Conservation (phyloP, 2,888 invertebrate genomes). For the Pyrgus malvae region DNA sequence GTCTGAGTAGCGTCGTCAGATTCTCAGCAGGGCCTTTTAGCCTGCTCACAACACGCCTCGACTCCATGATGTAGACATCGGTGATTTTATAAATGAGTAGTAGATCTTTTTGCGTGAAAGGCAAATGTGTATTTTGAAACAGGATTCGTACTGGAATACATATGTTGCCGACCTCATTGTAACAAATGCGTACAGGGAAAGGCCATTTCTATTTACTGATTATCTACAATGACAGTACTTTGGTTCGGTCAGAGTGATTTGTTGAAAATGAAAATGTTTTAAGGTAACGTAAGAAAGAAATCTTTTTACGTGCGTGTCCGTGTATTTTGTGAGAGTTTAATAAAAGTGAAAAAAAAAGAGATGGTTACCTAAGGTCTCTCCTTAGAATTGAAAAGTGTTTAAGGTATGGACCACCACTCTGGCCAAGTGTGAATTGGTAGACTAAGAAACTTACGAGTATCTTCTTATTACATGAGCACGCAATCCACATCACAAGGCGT, state of each 20-base stretch:
- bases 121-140: slow-evolving; percentile 46
- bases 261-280: background rate
- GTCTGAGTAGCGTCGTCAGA: slow-evolving; percentile 7
- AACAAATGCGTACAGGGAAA: slow-evolving; percentile 12
- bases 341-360: too few species aligned
- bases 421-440: too few species aligned
- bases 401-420: too few species aligned
- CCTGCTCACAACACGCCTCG: slow-evolving; percentile 64
- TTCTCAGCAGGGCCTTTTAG: slow-evolving; percentile 66
- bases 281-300: too few species aligned
- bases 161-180: slow-evolving; percentile 18
- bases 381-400: too few species aligned
- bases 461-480: too few species aligned
- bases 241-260: background rate
- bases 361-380: too few species aligned
- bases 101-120: slow-evolving; percentile 64
- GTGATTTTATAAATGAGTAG: slow-evolving; percentile 74
- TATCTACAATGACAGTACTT: background rate
- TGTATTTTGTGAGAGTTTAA: too few species aligned
- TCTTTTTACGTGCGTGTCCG: too few species aligned
- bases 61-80: slow-evolving; percentile 68
- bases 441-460: too few species aligned
- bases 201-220: background rate
- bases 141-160: slow-evolving; percentile 15
- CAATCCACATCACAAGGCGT: too few species aligned